These are phyloP conservation scores for Harpalus rufipes DNA, from an alignment of 2,888 invertebrate species.

Conservation along the genomic window DNA sequence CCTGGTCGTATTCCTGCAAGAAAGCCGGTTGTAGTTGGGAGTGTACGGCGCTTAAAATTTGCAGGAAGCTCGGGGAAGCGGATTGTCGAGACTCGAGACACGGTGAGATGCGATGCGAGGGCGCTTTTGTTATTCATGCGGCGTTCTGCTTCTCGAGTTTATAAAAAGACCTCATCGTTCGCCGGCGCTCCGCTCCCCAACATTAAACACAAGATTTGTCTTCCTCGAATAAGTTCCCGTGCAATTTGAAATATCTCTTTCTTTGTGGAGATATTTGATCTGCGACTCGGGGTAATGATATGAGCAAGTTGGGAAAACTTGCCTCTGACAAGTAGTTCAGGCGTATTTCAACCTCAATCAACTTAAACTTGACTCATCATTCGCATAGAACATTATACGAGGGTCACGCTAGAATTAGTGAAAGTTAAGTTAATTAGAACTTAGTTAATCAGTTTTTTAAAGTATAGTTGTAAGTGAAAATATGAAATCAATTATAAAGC, in stretches of 20 bases:
- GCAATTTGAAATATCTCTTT: constrained; percentile 61
- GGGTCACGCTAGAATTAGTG: no score
- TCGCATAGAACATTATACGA: neutral
- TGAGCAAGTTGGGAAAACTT: constrained; percentile 37
- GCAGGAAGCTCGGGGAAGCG: constrained; percentile 73
- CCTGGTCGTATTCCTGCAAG: constrained; percentile 11
- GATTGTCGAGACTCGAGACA: constrained; percentile 72
- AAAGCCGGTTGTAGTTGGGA: constrained; percentile 34
- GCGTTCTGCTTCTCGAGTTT: constrained; percentile 73
- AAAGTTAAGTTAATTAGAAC: no score
- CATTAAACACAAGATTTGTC: constrained; percentile 62
- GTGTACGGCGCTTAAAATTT: constrained; percentile 71
- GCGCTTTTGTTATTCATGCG: constrained; percentile 76
- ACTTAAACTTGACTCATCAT: neutral
- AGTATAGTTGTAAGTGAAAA: no score
- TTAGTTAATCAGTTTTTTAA: no score
- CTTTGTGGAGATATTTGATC: constrained; percentile 45
- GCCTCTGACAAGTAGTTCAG: neutral
- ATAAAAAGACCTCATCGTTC: constrained; percentile 71
- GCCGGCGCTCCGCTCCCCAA: constrained; percentile 10
- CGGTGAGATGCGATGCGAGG: constrained; percentile 64
- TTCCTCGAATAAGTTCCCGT: constrained; percentile 56
- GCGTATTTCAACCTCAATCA: neutral
- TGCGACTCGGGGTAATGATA: constrained; percentile 50
- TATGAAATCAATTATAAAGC: no score